phyloP scores from a whole-genome alignment of 1,140 invertebrate genomes.

The Babylonia areolata region DNA sequence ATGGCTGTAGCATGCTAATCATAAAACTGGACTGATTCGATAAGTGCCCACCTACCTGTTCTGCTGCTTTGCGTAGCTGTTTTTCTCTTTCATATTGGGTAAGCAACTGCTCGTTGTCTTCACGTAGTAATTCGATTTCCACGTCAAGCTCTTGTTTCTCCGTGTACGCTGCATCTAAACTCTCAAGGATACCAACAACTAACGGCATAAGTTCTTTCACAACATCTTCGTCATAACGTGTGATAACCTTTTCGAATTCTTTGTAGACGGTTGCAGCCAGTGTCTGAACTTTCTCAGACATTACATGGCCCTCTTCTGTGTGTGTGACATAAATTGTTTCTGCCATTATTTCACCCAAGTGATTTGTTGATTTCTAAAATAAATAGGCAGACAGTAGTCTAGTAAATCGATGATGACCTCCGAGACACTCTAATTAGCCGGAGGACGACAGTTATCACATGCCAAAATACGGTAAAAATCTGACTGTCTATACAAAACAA shows the following conservation, averaged over 20 bases:
- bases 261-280: conserved; percentile 98
- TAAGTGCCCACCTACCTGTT: conserved; percentile 85
- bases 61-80: conserved; percentile 92
- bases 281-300: conserved; percentile 97
- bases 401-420: background rate
- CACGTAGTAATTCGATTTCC: conserved; percentile 95
- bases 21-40: too few species aligned
- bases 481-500: background rate
- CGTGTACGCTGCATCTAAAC: conserved; percentile 95
- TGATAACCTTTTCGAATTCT: conserved; percentile 99
- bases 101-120: conserved; percentile 99
- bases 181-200: conserved; percentile 98
- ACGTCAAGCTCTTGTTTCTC: conserved; percentile 98
- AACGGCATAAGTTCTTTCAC: conserved; percentile 97
- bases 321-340: conserved; percentile 70
- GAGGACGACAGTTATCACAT: background rate
- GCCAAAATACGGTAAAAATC: background rate
- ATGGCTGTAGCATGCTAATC: too few species aligned
- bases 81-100: conserved; percentile 99
- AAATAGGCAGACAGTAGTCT: background rate
- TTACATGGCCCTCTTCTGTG: conserved; percentile 80
- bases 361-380: background rate
- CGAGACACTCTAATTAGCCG: background rate
- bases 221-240: conserved; percentile 97
- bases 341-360: conserved; percentile 25